Evolutionary conservation across 2,888 invertebrate species (phyloP).

Genomic region (Scaptomyza reducta): DNA sequence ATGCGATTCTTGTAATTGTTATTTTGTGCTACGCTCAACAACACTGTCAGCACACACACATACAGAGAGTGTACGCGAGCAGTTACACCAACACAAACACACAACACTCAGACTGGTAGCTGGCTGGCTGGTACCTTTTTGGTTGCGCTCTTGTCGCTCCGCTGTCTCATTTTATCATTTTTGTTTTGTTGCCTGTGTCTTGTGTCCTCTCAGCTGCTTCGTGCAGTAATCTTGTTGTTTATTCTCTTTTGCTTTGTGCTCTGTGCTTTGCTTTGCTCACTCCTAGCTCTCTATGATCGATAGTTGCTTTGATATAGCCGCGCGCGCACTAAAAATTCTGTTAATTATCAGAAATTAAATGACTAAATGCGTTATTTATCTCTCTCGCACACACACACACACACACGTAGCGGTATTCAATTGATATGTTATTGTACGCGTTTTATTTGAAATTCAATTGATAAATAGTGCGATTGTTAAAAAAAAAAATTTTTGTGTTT

Average conservation of each 20-base stretch:
- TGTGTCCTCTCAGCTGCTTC: constrained; percentile 39
- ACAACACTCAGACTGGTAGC: constrained; percentile 22
- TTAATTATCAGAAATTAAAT: constrained; percentile 59
- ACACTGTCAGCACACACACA: constrained; percentile 37
- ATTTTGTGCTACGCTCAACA: constrained; percentile 40
- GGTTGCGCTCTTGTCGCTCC: constrained; percentile 49
- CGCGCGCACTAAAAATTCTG: constrained; percentile 62
- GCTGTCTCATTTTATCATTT: constrained; percentile 57
- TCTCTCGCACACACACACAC: constrained; percentile 23
- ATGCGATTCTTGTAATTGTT: constrained; percentile 22
- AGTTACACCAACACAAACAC: constrained; percentile 19
- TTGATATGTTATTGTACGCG: constrained; percentile 60
- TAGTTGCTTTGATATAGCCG: constrained; percentile 72
- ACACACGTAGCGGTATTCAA: constrained; percentile 19
- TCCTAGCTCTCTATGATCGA: constrained; percentile 1
- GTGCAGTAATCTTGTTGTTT: constrained; percentile 67
- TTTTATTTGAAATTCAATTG: constrained; percentile 53
- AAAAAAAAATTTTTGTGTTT: constrained; percentile 22
- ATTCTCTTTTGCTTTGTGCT: constrained; percentile 38
- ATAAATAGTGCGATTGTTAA: constrained; percentile 40
- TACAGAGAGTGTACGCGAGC: not conserved
- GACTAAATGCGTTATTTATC: constrained; percentile 54
- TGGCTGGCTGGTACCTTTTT: constrained; percentile 48
- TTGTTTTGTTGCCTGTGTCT: constrained; percentile 51
- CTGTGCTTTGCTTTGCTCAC: constrained; percentile 12